Evolutionary conservation across 2,888 invertebrate genomes (phyloP), one percentile per base, ranked within the genome.

Genomic region (Acanthoscelides obtectus): DNA sequence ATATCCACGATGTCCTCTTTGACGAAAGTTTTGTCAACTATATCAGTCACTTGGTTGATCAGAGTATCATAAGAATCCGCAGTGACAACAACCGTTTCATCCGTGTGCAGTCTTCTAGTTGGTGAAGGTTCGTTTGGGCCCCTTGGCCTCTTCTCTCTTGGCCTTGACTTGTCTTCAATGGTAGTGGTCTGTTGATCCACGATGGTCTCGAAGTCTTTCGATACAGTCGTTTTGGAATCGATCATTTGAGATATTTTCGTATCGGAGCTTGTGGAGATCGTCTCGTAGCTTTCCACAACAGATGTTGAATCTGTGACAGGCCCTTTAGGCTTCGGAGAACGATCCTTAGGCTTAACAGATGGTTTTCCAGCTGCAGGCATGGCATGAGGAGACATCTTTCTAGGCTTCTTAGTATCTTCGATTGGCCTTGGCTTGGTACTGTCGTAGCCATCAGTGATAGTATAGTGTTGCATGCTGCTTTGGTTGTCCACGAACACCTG

Each of bases 1-100:
- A 90, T 88, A 78, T 89, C 89, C 78, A 89, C 86, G 75, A 90
- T 89, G 74, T 89, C 86, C 83, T 87, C 89, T 70, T 87, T 86
- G 68, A 89, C 87, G 77, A 88, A 87, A 6, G 88, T 87, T 65
- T 89, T 88, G 79, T 87, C 75, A 20, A 88, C 75, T 86, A 86
- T 74, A 86, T 88, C 77, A 6, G 79, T 77, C 22, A 72, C 71
- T 22, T 75, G 72, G 20, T n/a, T 72, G 22, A 73, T 69, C 19
- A 73, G 27, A 74, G 64, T 71, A 22, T 72, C 73, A 22, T 45
- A 70, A 70, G 71, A 71, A 70, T 74, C 75, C 20, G 68, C 63
- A 20, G 68, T 71, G 17, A 64, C 70, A 17, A 79, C 73, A 71
- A 77, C 74, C 64, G 45, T 45, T 12, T 45, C 45, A 12, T 45